A percentile compares a stretch with the other conserved stretches of the same genome.
These are phyloP conservation scores for Oikopleura dioica DNA, from an alignment of 23 tunicate species.

Conservation along the genomic window DNA sequence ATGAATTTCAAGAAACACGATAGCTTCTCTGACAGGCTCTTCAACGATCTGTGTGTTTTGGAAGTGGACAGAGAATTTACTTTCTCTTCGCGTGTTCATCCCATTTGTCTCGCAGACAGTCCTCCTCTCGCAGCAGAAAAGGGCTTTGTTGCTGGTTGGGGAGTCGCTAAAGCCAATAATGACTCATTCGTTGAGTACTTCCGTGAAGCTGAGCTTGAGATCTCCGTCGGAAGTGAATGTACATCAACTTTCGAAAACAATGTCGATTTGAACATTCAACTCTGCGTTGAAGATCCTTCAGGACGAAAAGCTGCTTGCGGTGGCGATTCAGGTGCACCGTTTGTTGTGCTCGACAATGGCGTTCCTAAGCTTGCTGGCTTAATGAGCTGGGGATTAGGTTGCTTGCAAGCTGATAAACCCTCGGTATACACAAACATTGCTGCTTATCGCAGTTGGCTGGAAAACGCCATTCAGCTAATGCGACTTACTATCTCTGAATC, in stretches of 20 bases:
- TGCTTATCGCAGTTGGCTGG: not conserved
- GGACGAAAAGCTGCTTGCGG: not conserved
- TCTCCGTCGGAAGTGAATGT: not conserved
- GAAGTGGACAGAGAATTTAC: not conserved
- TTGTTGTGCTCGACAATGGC: not conserved
- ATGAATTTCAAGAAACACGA: not conserved
- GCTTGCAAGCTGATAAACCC: not conserved
- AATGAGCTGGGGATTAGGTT: not conserved
- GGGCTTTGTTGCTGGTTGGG: not conserved
- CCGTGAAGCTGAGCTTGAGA: not conserved
- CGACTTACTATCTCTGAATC: too few species aligned
- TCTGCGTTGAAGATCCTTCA: not conserved
- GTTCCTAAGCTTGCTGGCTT: not conserved
- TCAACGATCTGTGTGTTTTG: not conserved
- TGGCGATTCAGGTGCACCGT: not conserved
- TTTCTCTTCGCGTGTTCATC: not conserved
- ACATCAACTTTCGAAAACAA: not conserved
- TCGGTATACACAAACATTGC: not conserved
- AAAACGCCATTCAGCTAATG: not conserved
- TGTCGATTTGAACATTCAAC: not conserved
- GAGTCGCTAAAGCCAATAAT: not conserved
- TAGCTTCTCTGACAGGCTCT: not conserved
- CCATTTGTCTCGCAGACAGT: not conserved
- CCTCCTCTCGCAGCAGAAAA: not conserved
- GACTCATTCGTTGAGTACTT: not conserved